Percentiles rank a stretch among this genome's conserved stretches.
Evolutionary conservation across 2,888 invertebrate genomes (phyloP).

Genomic region (Mythimna impura): DNA sequence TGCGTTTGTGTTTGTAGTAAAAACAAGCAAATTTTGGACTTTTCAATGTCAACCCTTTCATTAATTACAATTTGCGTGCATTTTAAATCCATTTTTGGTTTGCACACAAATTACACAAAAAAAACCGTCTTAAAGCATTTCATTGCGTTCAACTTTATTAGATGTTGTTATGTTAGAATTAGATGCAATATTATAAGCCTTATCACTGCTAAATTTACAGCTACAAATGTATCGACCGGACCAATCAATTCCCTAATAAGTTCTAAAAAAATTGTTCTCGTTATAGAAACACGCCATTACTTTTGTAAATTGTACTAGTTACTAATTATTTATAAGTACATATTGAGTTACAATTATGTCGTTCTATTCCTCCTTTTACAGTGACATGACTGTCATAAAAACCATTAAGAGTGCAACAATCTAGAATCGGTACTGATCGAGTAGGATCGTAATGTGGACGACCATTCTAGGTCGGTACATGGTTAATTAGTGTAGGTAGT

Average conservation of each 20-base stretch:
- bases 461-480: conserved; percentile 80
- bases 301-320: conserved; percentile 60
- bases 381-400: conserved; percentile 79
- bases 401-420: conserved; percentile 70
- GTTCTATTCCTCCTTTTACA: conserved; percentile 80
- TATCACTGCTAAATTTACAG: conserved; percentile 38
- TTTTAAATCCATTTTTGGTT: conserved; percentile 34
- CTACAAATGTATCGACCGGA: conserved; percentile 9
- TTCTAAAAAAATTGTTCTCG: conserved; percentile 35
- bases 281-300: conserved; percentile 53
- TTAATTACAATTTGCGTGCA: conserved; percentile 12
- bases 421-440: conserved; percentile 70
- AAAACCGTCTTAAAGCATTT: conserved; percentile 26
- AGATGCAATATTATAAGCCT: conserved; percentile 33
- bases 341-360: conserved; percentile 74
- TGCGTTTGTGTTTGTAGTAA: conserved; percentile 28
- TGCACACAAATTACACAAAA: conserved; percentile 17
- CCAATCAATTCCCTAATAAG: conserved; percentile 49
- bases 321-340: conserved; percentile 73
- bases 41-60: conserved; percentile 35
- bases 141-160: conserved; percentile 22
- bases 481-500: conserved; percentile 85
- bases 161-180: conserved; percentile 22
- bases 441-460: conserved; percentile 76
- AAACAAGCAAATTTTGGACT: conserved; percentile 27